Evolutionary conservation across 2,888 invertebrate genomes (phyloP), one percentile per base, ranked within the genome.

Genomic region (Lacanobia oleracea): DNA sequence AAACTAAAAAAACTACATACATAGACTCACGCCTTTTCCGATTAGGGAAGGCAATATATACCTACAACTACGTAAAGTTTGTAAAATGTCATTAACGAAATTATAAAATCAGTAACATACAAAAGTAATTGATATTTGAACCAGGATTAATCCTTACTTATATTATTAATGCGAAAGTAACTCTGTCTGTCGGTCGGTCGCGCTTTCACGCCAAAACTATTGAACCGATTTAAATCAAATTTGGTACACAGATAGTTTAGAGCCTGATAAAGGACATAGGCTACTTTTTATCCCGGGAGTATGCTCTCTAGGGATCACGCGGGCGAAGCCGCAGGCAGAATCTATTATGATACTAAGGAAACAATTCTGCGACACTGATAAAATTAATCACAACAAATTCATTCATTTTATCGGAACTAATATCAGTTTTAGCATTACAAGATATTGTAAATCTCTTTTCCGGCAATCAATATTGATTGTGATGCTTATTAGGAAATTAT

Each of bases 401-500:
- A 48, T 21, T 40, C 21, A 61, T 54, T 62, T 43, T 53, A 76
- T 45, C 45, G 27, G 1, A 43, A 21, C n/a, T 4, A n/a, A 33
- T 23, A 67, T 60, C 37, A 40, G 23, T 59, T 16, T 40, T 37
- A 12, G 12, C 7, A n/a, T 21, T 16, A 51, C 37, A 45, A 53
- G 16, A 63, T 61, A 63, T 53, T 45, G 16, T 27, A 10, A 81
- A 79, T 43, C 57, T 27, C 9, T 81, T 68, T 72, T 67, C 70
- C 50, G 56, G 23, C 21, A 56, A 37, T 69, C 48, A 53, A 40
- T 59, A 67, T 21, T 50, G 56, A 66, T 60, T 18, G 14, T 16
- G 50, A 45, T 48, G 27, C 27, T n/a, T n/a, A 40, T 9, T 40
- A 60, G 27, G 0, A 48, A 60, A 76, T 16, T 10, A 51, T 1